Conservation (phyloP, 1,140 invertebrate species). For the Calephelis virginiensis region DNA sequence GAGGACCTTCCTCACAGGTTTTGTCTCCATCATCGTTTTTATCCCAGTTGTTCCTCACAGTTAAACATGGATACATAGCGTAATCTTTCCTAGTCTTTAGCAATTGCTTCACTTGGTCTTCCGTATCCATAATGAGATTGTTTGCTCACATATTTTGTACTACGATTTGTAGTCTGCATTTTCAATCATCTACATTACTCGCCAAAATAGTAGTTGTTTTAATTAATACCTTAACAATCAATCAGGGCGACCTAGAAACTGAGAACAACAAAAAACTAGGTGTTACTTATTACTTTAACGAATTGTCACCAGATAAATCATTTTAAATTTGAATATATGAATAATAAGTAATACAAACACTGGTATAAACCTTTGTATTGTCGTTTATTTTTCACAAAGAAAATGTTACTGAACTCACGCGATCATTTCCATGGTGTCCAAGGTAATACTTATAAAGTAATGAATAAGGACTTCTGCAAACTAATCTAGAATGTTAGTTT, state of each 20-base stretch:
- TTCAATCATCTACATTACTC: too few species aligned
- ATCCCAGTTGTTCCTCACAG: too few species aligned
- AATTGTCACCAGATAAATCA: conserved; percentile 4
- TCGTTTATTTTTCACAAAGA: conserved; percentile 23
- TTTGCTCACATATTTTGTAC: too few species aligned
- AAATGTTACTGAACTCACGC: conserved; percentile 24
- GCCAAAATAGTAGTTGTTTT: too few species aligned
- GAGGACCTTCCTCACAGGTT: too few species aligned
- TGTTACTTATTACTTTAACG: neutral
- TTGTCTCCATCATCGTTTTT: too few species aligned
- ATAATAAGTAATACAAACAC: conserved; percentile 37
- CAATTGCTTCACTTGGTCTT: too few species aligned
- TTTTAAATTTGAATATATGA: conserved; percentile 38
- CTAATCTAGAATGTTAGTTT: neutral
- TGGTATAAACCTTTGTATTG: conserved; percentile 20
- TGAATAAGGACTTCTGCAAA: neutral
- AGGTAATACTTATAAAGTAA: conserved; percentile 16
- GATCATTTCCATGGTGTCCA: conserved; percentile 15
- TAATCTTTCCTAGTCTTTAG: too few species aligned
- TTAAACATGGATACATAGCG: too few species aligned
- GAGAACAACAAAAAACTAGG: neutral
- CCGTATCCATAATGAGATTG: too few species aligned
- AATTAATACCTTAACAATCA: neutral
- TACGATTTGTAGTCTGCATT: too few species aligned
- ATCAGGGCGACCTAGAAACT: neutral